These are phyloP conservation scores for Epirrita christyi DNA, from an alignment of 2,888 invertebrate genomes.

Conservation along the genomic window DNA sequence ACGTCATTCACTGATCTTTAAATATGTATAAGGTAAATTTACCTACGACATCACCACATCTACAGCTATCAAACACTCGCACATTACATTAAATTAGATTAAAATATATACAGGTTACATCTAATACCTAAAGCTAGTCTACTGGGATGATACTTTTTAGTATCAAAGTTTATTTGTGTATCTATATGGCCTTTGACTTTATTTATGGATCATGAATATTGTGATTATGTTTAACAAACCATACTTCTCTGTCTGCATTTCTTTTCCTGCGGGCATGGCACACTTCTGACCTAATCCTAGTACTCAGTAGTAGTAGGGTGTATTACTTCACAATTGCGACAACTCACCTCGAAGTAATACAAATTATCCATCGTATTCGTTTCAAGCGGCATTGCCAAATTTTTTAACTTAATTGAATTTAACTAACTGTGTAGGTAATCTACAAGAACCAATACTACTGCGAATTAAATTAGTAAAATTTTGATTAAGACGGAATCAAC, in stretches of 20 bases:
- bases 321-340: conserved; percentile 44
- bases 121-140: conserved; percentile 72
- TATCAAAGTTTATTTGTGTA: conserved; percentile 41
- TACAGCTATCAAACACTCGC: conserved; percentile 83
- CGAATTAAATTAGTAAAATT: conserved; percentile 64
- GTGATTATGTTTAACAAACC: conserved; percentile 50
- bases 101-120: conserved; percentile 81
- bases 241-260: conserved; percentile 32
- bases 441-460: conserved; percentile 48
- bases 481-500: conserved; percentile 74
- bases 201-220: conserved; percentile 31
- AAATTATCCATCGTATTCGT: conserved; percentile 17
- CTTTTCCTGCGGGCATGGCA: conserved; percentile 31
- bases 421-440: conserved; percentile 15
- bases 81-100: conserved; percentile 79
- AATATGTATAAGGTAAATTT: conserved; percentile 59
- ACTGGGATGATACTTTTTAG: conserved; percentile 61
- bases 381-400: conserved; percentile 14
- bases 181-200: conserved; percentile 68
- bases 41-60: conserved; percentile 76
- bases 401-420: conserved; percentile 27
- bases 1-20: conserved; percentile 47
- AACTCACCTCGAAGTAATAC: conserved; percentile 42
- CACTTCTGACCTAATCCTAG: conserved; percentile 50
- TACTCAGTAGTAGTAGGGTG: background rate